A percentile compares a stretch with the other conserved stretches of the same genome.
These are phyloP conservation scores for Epinephelus lanceolatus DNA, from an alignment of 2,113 vertebrate species.

Conservation along the genomic window DNA sequence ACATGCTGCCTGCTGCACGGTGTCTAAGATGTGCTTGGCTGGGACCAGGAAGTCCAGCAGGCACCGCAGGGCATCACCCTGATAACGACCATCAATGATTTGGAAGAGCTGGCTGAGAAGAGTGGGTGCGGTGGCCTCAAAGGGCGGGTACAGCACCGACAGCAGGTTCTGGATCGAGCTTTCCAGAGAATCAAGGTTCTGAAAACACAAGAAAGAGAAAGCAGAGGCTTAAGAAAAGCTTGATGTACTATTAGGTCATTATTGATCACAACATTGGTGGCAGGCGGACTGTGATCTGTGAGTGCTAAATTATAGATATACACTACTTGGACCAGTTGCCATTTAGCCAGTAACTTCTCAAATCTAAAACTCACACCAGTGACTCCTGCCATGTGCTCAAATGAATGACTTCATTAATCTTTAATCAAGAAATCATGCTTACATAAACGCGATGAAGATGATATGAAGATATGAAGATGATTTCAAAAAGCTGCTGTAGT, in stretches of 20 bases:
- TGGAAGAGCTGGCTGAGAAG: conserved; percentile 92
- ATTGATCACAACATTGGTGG: too few relatives aligned
- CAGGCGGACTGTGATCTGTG: not conserved
- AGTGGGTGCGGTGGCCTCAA: conserved; percentile 89
- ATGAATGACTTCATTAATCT: not conserved
- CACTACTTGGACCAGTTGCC: not conserved
- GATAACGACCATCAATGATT: conserved; percentile 88
- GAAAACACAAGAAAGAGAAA: conserved; percentile 6
- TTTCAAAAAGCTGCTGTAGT: not conserved
- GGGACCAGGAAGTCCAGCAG: conserved; percentile 93
- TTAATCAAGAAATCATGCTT: not conserved
- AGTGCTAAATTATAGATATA: not conserved
- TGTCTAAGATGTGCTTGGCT: conserved; percentile 90
- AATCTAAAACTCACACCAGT: not conserved
- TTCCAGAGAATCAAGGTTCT: conserved; percentile 89
- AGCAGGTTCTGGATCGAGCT: conserved; percentile 88
- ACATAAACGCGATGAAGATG: not conserved
- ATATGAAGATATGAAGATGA: not conserved
- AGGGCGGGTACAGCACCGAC: conserved; percentile 91
- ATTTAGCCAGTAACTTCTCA: not conserved
- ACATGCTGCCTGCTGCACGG: conserved; percentile 90
- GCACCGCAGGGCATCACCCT: conserved; percentile 89
- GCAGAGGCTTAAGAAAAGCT: not conserved
- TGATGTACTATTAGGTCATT: not conserved
- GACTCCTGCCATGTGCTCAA: not conserved